Conservation (phyloP, 2,888 invertebrate genomes). For the Luffia ferchaultella region DNA sequence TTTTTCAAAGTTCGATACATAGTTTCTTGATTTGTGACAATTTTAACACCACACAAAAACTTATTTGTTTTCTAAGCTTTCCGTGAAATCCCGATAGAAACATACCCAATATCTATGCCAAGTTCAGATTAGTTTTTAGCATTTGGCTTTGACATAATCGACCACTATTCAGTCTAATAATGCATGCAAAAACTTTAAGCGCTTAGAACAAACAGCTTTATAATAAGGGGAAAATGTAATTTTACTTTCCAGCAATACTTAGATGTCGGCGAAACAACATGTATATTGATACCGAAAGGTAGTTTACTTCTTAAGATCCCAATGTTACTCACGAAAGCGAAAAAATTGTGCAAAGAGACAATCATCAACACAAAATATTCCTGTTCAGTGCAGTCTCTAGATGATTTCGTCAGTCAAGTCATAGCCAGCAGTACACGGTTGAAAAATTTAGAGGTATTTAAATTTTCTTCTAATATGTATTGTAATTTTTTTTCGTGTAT, state of each 20-base stretch:
- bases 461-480: conserved; percentile 1
- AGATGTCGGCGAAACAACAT: conserved; percentile 39
- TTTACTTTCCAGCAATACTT: conserved; percentile 42
- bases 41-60: too few relatives aligned
- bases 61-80: too few relatives aligned
- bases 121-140: too few relatives aligned
- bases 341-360: conserved; percentile 70
- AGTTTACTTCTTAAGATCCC: conserved; percentile 42
- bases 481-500: background rate
- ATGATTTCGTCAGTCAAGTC: conserved; percentile 71
- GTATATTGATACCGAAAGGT: conserved; percentile 26
- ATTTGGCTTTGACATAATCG: too few relatives aligned
- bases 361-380: conserved; percentile 67
- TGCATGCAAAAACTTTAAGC: too few relatives aligned
- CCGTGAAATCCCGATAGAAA: too few relatives aligned
- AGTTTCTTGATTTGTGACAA: too few relatives aligned
- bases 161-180: too few relatives aligned
- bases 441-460: background rate
- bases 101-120: too few relatives aligned
- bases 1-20: too few relatives aligned
- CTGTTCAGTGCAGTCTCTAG: conserved; percentile 67
- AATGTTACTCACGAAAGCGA: conserved; percentile 66
- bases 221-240: too few relatives aligned
- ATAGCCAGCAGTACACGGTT: conserved; percentile 71
- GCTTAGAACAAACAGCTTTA: too few relatives aligned